Percentiles rank a stretch among this genome's conserved stretches.
Evolutionary conservation across 2,797 vertebrate species (phyloP).

Genomic region (Chelon auratus): DNA sequence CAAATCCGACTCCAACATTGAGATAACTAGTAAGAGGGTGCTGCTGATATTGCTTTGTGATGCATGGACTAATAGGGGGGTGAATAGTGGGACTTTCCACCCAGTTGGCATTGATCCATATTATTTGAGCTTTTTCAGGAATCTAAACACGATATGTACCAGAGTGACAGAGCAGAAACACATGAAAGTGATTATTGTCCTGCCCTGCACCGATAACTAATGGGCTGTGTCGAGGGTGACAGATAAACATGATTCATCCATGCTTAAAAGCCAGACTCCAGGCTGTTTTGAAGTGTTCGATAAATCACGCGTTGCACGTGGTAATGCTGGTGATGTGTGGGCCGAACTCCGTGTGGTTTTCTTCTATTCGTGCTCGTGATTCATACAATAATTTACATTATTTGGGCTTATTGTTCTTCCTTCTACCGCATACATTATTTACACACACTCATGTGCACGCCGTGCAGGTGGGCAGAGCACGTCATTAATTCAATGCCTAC

Average conservation of each 20-base stretch:
- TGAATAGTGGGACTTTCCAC: neutral
- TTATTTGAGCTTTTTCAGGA: neutral
- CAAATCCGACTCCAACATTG: neutral
- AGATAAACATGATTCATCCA: constrained; percentile 41
- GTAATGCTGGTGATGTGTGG: neutral
- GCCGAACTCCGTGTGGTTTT: neutral
- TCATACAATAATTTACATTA: constrained; percentile 41
- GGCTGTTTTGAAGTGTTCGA: constrained; percentile 28
- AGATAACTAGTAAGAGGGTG: constrained; percentile 14
- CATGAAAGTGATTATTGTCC: constrained; percentile 21
- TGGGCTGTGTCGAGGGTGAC: constrained; percentile 23
- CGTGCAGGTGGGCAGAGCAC: constrained; percentile 10
- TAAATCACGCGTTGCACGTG: constrained; percentile 26
- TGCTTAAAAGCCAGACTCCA: constrained; percentile 22
- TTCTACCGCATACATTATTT: constrained; percentile 43
- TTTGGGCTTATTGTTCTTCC: constrained; percentile 22
- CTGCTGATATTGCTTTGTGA: constrained; percentile 35
- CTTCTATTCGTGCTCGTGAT: constrained; percentile 21
- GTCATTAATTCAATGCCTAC: constrained; percentile 61
- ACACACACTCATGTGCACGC: constrained; percentile 10
- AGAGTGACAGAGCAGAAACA: constrained; percentile 12
- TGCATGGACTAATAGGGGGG: neutral
- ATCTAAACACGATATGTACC: neutral
- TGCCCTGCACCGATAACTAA: constrained; percentile 19
- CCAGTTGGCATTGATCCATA: neutral